phyloP scores from a whole-genome alignment of 2,113 vertebrate genomes.

The Tringa solitaria region DNA sequence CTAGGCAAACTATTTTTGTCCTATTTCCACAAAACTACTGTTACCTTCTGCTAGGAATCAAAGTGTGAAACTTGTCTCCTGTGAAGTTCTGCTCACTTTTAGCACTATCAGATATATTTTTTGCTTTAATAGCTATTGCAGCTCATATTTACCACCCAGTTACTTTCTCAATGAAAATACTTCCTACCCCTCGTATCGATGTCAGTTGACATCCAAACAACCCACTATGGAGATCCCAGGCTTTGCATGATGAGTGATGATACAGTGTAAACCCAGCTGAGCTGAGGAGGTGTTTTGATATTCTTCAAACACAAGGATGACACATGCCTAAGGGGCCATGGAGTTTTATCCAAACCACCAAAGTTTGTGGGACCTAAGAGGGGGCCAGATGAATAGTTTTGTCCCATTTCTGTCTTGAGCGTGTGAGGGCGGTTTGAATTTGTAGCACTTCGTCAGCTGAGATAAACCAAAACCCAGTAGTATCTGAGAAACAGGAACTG shows the following conservation, averaged over 20 bases:
- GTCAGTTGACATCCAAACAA: background rate
- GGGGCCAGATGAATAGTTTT: background rate
- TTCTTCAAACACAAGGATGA: background rate
- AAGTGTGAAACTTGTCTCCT: background rate
- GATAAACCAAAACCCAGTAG: background rate
- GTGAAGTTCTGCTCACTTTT: background rate
- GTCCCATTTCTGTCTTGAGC: background rate
- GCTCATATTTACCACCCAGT: background rate
- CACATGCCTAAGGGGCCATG: background rate
- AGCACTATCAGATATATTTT: background rate
- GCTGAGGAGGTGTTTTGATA: background rate
- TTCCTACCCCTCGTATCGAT: fast-evolving
- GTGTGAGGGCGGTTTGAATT: background rate
- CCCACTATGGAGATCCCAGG: background rate
- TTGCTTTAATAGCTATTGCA: background rate
- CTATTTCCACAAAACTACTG: background rate
- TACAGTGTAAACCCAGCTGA: background rate
- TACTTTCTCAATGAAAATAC: background rate
- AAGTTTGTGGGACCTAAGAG: background rate
- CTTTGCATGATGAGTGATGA: background rate
- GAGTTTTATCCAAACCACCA: background rate
- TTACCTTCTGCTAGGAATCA: background rate
- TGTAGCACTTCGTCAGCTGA: background rate
- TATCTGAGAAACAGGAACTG: background rate
- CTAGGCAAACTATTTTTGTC: background rate